Evolutionary conservation across 2,113 vertebrate species (phyloP).

Genomic region (Neotoma lepida): DNA sequence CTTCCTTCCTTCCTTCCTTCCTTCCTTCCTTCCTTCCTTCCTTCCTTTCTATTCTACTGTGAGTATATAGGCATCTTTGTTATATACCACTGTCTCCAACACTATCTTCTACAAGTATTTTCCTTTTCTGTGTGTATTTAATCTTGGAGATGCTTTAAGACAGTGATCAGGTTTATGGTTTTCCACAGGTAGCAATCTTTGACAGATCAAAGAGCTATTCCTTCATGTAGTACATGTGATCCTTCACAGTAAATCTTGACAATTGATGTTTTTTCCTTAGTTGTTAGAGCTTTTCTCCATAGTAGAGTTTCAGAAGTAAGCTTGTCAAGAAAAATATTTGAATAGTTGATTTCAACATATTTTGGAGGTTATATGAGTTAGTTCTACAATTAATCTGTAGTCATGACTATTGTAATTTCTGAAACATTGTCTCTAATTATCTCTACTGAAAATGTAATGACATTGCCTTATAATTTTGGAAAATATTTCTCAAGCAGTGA

Average conservation of each 20-base stretch:
- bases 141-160: not conserved
- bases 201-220: not conserved
- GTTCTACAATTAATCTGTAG: constrained; percentile 3
- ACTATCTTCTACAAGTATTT: not conserved
- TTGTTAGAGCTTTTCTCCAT: not conserved
- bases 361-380: not conserved
- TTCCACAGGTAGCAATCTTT: constrained; percentile 1
- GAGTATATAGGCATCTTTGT: not conserved
- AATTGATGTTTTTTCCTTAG: not conserved
- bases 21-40: too few species aligned
- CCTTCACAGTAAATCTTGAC: constrained; percentile 5
- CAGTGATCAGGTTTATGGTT: not conserved
- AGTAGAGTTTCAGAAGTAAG: not conserved
- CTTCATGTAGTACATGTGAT: not conserved
- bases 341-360: not conserved
- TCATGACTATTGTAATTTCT: constrained; percentile 5
- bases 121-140: not conserved
- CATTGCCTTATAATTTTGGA: not conserved
- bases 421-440: constrained; percentile 22
- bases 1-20: not conserved
- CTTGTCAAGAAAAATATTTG: not conserved
- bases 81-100: not conserved
- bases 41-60: not conserved
- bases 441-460: not conserved
- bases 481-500: not conserved